phyloP scores from a whole-genome alignment of 2,797 vertebrate genomes.

The Antrozous pallidus region DNA sequence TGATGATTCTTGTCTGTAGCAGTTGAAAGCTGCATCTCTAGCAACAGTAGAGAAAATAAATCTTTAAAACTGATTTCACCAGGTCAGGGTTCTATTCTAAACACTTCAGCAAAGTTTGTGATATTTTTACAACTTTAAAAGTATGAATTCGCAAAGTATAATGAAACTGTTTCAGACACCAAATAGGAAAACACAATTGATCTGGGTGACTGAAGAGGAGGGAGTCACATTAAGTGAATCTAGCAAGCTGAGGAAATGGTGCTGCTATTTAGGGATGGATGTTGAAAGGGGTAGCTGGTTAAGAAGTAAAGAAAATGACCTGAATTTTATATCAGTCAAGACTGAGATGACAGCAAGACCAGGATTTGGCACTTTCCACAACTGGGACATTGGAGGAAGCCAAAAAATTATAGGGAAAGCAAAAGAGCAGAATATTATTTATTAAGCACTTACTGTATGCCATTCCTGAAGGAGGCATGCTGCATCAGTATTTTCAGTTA shows the following conservation, averaged over 20 bases:
- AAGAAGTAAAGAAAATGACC: neutral
- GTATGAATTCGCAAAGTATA: neutral
- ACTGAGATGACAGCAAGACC: neutral
- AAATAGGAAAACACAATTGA: neutral
- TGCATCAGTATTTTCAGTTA: neutral
- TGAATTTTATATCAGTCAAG: neutral
- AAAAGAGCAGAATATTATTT: neutral
- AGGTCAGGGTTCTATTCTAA: neutral
- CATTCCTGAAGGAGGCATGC: neutral
- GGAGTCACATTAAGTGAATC: neutral
- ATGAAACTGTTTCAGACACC: neutral
- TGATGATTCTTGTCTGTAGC: neutral
- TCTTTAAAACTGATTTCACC: neutral
- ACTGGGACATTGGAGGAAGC: neutral
- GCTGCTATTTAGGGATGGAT: neutral
- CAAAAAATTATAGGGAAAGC: neutral
- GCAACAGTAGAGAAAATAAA: neutral
- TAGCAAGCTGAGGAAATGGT: neutral
- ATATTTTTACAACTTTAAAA: neutral
- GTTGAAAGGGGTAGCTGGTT: neutral
- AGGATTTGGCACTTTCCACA: neutral
- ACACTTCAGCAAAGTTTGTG: neutral
- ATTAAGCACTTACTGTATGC: neutral
- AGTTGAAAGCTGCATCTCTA: neutral
- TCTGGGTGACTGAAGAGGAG: neutral